Evolutionary conservation across 2,888 invertebrate genomes (phyloP).

Genomic region (Meghimatium bilineatum): DNA sequence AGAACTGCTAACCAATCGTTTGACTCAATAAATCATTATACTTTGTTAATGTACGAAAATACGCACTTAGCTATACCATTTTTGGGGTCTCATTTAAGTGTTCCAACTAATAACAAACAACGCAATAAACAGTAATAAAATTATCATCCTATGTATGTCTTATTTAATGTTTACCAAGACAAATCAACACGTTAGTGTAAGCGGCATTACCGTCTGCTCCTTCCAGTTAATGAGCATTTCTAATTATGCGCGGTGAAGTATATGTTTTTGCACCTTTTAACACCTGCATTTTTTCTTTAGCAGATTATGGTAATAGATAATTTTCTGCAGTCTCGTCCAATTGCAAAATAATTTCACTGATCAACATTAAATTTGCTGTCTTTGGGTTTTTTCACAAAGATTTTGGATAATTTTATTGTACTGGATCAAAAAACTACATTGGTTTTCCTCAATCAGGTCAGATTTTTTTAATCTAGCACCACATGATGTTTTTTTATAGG

Average conservation of each 20-base stretch:
- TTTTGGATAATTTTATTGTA: too few relatives aligned
- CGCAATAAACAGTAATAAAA: neutral
- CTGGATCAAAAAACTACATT: too few relatives aligned
- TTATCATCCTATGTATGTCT: neutral
- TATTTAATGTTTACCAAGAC: neutral
- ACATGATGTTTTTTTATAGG: too few relatives aligned
- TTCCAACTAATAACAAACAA: neutral
- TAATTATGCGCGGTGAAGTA: conserved; percentile 9
- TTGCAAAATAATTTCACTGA: too few relatives aligned
- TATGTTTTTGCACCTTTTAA: neutral
- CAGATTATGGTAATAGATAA: too few relatives aligned
- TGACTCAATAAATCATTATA: neutral
- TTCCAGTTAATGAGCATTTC: neutral
- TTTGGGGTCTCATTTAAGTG: neutral
- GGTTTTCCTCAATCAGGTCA: too few relatives aligned
- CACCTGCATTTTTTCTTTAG: too few relatives aligned
- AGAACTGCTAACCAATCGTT: neutral
- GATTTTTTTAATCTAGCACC: too few relatives aligned
- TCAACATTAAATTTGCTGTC: too few relatives aligned
- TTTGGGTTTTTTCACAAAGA: too few relatives aligned
- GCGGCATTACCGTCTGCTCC: neutral
- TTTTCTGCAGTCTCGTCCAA: too few relatives aligned
- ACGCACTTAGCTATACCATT: conserved; percentile 7
- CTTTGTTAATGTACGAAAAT: neutral
- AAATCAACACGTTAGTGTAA: conserved; percentile 4